phyloP scores from a whole-genome alignment of 2,797 vertebrate genomes.

The Hoplostethus mediterraneus region DNA sequence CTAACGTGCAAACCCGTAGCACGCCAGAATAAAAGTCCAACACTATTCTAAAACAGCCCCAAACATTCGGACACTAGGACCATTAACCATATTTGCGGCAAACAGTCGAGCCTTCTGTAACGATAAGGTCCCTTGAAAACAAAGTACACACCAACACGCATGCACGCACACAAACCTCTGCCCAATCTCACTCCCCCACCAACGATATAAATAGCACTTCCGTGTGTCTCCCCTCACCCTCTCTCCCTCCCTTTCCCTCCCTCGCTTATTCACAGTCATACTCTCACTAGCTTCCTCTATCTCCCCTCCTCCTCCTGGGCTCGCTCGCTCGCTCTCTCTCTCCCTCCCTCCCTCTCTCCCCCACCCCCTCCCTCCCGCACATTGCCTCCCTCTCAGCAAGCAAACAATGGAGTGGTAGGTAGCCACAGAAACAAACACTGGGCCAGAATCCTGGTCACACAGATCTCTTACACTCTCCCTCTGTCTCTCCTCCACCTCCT shows the following conservation, averaged over 20 bases:
- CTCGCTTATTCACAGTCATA: constrained; percentile 69
- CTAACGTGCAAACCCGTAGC: background rate
- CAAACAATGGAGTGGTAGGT: constrained; percentile 65
- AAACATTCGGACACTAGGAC: background rate
- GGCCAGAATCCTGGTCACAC: constrained; percentile 53
- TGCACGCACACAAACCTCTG: constrained; percentile 53
- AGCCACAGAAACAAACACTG: constrained; percentile 68
- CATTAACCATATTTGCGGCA: constrained; percentile 17
- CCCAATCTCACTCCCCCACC: constrained; percentile 75
- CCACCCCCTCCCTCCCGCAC: constrained; percentile 4
- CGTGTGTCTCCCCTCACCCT: constrained; percentile 70
- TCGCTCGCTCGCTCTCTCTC: too few species aligned
- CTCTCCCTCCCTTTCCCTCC: constrained; percentile 51
- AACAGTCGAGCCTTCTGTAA: constrained; percentile 37
- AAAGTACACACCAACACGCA: constrained; percentile 38
- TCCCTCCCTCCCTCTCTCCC: too few species aligned
- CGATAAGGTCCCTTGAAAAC: constrained; percentile 49
- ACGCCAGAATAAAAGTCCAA: background rate
- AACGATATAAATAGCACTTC: constrained; percentile 83
- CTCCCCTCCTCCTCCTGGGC: too few species aligned
- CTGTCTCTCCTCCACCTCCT: constrained; percentile 26
- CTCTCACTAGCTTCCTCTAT: constrained; percentile 54
- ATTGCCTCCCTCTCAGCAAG: constrained; percentile 43
- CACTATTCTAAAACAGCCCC: background rate
- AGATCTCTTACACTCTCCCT: constrained; percentile 57